A percentile compares a stretch with the other conserved stretches of the same genome.
phyloP scores from a whole-genome alignment of 1,140 invertebrate species.

The Coelopa frigida region DNA sequence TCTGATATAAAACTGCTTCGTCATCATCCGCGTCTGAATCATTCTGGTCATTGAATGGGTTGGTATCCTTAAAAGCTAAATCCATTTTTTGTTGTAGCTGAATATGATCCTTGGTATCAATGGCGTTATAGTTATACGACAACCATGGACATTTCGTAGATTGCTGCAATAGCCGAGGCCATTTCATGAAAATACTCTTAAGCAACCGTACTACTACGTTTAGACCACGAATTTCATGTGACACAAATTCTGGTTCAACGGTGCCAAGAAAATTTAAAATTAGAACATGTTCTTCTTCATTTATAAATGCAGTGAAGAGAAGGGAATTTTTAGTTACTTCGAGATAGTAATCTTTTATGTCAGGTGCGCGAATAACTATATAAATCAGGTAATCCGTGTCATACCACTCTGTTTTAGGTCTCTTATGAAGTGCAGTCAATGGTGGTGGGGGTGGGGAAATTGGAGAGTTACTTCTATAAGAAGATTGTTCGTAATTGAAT shows the following conservation, averaged over 20 bases:
- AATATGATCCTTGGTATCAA: constrained; percentile 7
- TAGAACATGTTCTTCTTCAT: constrained; percentile 9
- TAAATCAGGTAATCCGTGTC: constrained; percentile 13
- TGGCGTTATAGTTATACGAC: constrained; percentile 13
- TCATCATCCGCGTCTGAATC: constrained; percentile 5
- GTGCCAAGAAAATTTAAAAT: constrained; percentile 9
- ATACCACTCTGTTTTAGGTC: constrained; percentile 11
- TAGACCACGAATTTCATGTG: constrained; percentile 14
- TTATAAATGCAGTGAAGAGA: constrained; percentile 5
- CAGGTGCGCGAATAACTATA: constrained; percentile 11
- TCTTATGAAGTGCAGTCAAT: constrained; percentile 9
- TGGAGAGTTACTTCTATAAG: neutral
- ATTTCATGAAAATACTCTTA: constrained; percentile 11
- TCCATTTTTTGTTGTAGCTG: too few relatives aligned
- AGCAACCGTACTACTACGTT: constrained; percentile 14
- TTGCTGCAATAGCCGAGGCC: constrained; percentile 13
- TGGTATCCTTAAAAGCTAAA: neutral
- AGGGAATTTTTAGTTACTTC: constrained; percentile 7
- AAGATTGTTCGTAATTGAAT: too few relatives aligned
- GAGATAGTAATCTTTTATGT: constrained; percentile 8
- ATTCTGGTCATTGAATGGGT: neutral
- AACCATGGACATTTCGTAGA: constrained; percentile 11
- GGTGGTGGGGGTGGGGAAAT: constrained; percentile 6
- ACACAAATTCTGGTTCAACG: constrained; percentile 7
- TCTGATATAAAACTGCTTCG: constrained; percentile 3